Conservation (phyloP, 2,888 invertebrate genomes). For the Agrilus mali region DNA sequence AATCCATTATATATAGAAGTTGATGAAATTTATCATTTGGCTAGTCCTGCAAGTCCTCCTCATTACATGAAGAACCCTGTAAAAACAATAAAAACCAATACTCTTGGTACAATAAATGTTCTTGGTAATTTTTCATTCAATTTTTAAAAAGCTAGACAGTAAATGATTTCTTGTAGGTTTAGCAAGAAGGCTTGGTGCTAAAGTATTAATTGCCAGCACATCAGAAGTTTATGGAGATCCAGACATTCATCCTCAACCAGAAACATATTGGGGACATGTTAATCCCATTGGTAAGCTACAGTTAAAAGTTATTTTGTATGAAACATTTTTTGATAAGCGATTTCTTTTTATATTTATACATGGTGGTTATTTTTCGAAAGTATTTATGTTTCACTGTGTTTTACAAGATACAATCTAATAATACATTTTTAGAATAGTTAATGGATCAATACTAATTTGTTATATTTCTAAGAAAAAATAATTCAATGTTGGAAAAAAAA, state of each 20-base stretch:
- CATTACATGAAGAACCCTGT: constrained; percentile 99
- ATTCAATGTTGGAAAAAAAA: too few relatives aligned
- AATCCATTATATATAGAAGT: constrained; percentile 96
- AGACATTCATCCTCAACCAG: constrained; percentile 93
- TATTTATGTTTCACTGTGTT: too few relatives aligned
- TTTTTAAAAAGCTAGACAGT: not conserved
- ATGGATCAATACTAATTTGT: too few relatives aligned
- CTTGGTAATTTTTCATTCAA: constrained; percentile 45
- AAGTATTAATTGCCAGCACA: constrained; percentile 91
- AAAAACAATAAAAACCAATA: constrained; percentile 98
- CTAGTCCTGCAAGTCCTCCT: constrained; percentile 97
- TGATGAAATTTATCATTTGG: constrained; percentile 95
- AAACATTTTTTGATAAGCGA: not conserved
- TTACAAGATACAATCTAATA: too few relatives aligned
- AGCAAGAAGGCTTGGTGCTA: constrained; percentile 85
- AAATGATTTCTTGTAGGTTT: constrained; percentile 46
- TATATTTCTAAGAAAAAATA: too few relatives aligned
- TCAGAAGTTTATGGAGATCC: constrained; percentile 99
- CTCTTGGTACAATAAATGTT: constrained; percentile 90
- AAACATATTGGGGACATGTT: constrained; percentile 98
- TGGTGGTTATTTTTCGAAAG: not conserved
- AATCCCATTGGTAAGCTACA: constrained; percentile 76
- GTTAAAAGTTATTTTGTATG: not conserved
- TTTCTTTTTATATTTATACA: not conserved
- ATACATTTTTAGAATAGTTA: too few relatives aligned